A percentile compares a stretch with the other conserved stretches of the same genome.
phyloP scores from a whole-genome alignment of 2,113 vertebrate genomes.

The Lamprotornis superbus region DNA sequence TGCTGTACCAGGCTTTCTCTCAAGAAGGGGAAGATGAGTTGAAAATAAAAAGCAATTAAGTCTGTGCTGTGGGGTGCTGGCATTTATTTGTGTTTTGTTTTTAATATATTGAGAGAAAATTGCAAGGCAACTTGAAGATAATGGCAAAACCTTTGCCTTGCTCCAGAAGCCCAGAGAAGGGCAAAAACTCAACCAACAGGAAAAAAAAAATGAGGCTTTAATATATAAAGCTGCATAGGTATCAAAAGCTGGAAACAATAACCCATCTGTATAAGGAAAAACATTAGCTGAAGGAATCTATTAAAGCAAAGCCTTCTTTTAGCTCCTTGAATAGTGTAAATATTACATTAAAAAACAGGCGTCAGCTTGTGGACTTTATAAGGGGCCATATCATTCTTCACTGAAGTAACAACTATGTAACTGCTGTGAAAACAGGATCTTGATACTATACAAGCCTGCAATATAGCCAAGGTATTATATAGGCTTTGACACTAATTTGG shows the following conservation, averaged over 20 bases:
- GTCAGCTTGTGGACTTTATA: conserved; percentile 53
- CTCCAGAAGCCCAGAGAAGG: neutral
- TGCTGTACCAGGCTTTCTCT: neutral
- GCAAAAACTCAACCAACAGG: neutral
- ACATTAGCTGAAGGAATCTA: conserved; percentile 54
- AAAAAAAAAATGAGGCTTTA: neutral
- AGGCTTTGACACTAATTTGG: conserved; percentile 59
- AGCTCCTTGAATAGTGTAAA: conserved; percentile 63
- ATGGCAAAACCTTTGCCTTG: neutral
- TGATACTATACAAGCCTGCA: conserved; percentile 44
- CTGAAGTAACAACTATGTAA: conserved; percentile 53
- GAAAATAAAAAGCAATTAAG: neutral
- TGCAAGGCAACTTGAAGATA: neutral
- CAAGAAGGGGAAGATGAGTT: neutral
- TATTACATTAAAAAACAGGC: conserved; percentile 63
- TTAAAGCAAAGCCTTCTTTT: conserved; percentile 58
- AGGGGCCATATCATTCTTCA: conserved; percentile 56
- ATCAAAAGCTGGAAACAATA: conserved; percentile 62
- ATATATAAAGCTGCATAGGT: conserved; percentile 3
- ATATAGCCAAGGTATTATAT: conserved; percentile 42
- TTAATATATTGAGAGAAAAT: neutral
- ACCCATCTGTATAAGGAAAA: conserved; percentile 54
- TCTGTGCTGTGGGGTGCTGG: neutral
- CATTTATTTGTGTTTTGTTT: fast-evolving
- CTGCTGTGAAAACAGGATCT: conserved; percentile 58